Evolutionary conservation across 2,113 vertebrate genomes (phyloP).

Genomic region (Thamnaconus septentrionalis): DNA sequence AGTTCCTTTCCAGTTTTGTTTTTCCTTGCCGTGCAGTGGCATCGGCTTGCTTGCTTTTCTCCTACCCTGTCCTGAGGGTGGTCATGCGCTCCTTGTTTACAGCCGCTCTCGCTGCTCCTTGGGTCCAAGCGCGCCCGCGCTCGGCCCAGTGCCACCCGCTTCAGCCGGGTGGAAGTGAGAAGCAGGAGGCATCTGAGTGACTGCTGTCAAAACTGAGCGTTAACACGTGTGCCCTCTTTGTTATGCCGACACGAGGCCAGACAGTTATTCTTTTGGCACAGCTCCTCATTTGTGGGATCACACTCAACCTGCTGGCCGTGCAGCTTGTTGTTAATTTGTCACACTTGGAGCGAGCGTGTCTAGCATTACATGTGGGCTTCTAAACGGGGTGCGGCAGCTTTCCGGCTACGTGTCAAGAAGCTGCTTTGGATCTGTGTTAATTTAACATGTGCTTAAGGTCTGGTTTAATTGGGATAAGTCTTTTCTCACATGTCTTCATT

Average conservation of each 20-base stretch:
- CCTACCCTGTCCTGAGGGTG: conserved; percentile 2
- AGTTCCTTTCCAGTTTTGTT: not conserved
- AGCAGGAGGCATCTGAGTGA: conserved; percentile 26
- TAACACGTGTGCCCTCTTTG: conserved; percentile 44
- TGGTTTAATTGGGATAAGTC: conserved; percentile 1
- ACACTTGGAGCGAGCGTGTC: conserved; percentile 43
- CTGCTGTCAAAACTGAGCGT: conserved; percentile 38
- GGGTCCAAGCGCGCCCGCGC: conserved; percentile 5
- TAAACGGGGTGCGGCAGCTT: conserved; percentile 8
- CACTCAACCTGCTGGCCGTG: conserved; percentile 4
- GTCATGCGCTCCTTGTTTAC: conserved; percentile 26
- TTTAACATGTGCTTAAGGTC: conserved; percentile 15
- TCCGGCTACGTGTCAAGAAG: conserved; percentile 7
- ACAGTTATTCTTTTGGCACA: conserved; percentile 29
- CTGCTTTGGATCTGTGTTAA: conserved; percentile 22
- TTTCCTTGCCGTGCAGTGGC: not conserved
- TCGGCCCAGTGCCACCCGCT: conserved; percentile 37
- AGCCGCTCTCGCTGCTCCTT: conserved; percentile 14
- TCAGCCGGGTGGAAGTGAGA: conserved; percentile 24
- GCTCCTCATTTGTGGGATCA: conserved; percentile 28
- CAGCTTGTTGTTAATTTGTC: conserved; percentile 48
- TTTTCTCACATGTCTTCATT: conserved; percentile 2
- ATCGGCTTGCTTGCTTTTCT: not conserved
- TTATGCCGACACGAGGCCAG: conserved; percentile 32
- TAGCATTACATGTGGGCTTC: conserved; percentile 29